Conservation (phyloP, 2,888 invertebrate genomes). For the Endotricha flammealis region DNA sequence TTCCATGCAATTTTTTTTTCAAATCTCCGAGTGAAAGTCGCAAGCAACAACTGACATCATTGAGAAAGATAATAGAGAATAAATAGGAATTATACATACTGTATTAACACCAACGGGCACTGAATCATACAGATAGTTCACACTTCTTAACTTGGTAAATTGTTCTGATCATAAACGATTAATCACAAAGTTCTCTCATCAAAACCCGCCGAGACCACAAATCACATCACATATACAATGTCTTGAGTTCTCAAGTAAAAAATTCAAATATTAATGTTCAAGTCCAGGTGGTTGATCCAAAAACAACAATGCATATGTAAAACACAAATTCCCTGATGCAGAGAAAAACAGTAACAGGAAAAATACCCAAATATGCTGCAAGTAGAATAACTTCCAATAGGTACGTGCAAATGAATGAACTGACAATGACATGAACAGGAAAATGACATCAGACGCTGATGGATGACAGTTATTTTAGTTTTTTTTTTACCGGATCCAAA, state of each 20-base stretch:
- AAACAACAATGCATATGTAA: no score
- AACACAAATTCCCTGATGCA: no score
- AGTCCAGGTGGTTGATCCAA: no score
- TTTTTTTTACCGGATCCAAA: no score
- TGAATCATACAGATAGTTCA: neutral
- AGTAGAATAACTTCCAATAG: no score
- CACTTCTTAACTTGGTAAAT: conserved; percentile 1
- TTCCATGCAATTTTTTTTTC: no score
- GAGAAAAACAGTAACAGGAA: no score
- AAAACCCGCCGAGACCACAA: conserved; percentile 3
- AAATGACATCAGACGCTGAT: no score
- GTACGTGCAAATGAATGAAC: no score
- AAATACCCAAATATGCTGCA: no score
- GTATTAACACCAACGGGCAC: neutral
- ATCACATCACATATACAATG: conserved; percentile 1
- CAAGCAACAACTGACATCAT: conserved; percentile 9
- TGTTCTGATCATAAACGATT: neutral
- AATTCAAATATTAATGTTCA: neutral
- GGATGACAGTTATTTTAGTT: no score
- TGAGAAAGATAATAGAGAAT: conserved; percentile 2
- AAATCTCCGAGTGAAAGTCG: conserved; percentile 7
- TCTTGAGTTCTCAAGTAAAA: neutral
- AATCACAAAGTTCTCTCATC: neutral
- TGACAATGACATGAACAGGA: no score
- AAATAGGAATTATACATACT: conserved; percentile 1